Evolutionary conservation across 30 jellyfish, hydroid and myxozoan genomes (phyloP).

Genomic region (Phacellophora camtschatica): DNA sequence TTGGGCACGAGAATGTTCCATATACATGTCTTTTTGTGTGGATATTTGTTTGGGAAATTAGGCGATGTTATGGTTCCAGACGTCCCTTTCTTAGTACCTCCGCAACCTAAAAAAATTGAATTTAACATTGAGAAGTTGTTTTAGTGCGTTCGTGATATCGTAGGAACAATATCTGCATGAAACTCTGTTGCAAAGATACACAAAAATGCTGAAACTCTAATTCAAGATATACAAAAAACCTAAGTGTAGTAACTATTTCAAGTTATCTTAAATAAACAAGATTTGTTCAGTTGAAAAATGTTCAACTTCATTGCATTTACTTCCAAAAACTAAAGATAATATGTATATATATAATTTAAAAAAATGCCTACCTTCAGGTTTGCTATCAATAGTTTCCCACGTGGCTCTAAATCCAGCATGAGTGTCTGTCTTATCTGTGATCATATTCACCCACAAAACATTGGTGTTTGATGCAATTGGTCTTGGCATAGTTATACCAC

Average conservation of each 20-base stretch:
- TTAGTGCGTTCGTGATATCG: neutral
- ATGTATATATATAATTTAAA: too few species aligned
- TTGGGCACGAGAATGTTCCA: conserved; percentile 87
- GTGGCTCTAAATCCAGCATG: conserved; percentile 93
- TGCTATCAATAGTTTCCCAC: conserved; percentile 80
- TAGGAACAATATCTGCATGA: too few species aligned
- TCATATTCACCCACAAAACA: conserved; percentile 79
- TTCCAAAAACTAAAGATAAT: too few species aligned
- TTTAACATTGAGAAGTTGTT: neutral
- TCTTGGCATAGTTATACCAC: conserved; percentile 79
- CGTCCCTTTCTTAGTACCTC: conserved; percentile 54
- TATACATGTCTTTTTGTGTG: conserved; percentile 81
- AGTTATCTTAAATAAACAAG: too few species aligned
- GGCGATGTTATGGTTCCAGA: conserved; percentile 79
- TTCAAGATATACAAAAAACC: too few species aligned
- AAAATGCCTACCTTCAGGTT: conserved; percentile 74
- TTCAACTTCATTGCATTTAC: too few species aligned
- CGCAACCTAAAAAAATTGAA: conserved; percentile 67
- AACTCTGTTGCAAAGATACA: too few species aligned
- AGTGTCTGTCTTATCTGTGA: conserved; percentile 80
- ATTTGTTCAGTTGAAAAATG: too few species aligned
- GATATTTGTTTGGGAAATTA: conserved; percentile 80
- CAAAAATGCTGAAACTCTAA: too few species aligned
- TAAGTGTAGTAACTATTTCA: too few species aligned
- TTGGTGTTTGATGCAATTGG: conserved; percentile 77